These are phyloP conservation scores for Temnothorax nylanderi DNA, from an alignment of 1,140 invertebrate species.

Conservation along the genomic window DNA sequence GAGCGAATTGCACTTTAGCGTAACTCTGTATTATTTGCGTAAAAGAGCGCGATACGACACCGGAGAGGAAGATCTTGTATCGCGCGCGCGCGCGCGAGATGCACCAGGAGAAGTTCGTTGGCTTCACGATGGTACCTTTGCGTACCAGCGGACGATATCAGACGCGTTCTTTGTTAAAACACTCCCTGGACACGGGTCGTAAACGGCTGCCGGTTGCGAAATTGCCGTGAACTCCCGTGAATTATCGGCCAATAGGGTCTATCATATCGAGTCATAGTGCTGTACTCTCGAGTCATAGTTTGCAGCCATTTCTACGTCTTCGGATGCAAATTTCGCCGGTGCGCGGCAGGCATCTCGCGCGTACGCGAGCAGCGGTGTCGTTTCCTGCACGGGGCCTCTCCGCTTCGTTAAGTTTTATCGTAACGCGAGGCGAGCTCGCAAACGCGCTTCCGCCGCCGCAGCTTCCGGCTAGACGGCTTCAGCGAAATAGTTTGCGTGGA, in stretches of 20 bases:
- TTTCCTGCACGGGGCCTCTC: no score
- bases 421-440: background rate
- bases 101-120: background rate
- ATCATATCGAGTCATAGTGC: constrained; percentile 8
- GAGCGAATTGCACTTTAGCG: constrained; percentile 11
- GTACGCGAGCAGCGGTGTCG: background rate
- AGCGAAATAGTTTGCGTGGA: constrained; percentile 34
- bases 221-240: constrained; percentile 31
- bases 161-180: constrained; percentile 41
- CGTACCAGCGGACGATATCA: background rate
- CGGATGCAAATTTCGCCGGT: background rate
- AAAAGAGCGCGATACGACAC: background rate
- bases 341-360: background rate
- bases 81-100: background rate
- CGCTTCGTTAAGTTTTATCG: constrained; percentile 51
- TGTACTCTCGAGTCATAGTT: background rate
- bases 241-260: constrained; percentile 36
- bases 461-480: constrained; percentile 15
- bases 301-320: background rate
- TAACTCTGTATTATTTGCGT: background rate
- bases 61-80: constrained; percentile 16
- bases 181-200: background rate
- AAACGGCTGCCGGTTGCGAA: constrained; percentile 5
- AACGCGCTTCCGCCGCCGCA: constrained; percentile 5
- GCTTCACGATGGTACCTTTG: constrained; percentile 19